Evolutionary conservation across 2,888 invertebrate genomes (phyloP).

Genomic region (Platycnemis pennipes): DNA sequence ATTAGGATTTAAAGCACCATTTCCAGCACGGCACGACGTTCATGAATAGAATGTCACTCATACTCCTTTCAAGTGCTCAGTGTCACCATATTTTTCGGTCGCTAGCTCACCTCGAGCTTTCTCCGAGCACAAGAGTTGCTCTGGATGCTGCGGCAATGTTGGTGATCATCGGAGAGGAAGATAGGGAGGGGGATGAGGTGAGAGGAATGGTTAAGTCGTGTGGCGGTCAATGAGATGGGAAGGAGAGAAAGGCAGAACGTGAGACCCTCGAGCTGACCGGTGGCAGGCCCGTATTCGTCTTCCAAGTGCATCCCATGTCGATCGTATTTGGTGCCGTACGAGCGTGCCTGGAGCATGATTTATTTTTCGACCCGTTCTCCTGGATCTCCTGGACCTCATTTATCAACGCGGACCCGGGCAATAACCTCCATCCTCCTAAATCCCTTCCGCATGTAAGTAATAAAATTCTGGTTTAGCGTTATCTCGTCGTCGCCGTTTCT

Average conservation of each 20-base stretch:
- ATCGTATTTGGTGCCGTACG: not conserved
- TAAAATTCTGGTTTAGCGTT: not conserved
- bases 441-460: not conserved
- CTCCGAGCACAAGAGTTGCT: not conserved
- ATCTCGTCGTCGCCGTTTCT: not conserved
- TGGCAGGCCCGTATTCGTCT: not conserved
- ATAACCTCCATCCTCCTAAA: not conserved
- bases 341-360: not conserved
- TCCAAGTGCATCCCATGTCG: not conserved
- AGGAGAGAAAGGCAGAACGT: slow-evolving; percentile 17
- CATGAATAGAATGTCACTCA: not conserved
- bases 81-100: not conserved
- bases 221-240: not conserved
- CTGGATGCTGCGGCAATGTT: not conserved
- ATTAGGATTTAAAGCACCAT: not conserved
- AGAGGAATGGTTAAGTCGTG: not conserved
- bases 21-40: not conserved
- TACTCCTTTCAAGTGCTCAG: not conserved
- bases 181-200: not conserved
- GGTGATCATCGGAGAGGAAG: not conserved
- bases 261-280: slow-evolving; percentile 21
- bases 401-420: not conserved
- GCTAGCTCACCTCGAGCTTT: not conserved
- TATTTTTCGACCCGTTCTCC: slow-evolving; percentile 22
- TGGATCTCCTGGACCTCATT: not conserved